Evolutionary conservation across 2,888 invertebrate genomes (phyloP).

Genomic region (Cantharis rustica): DNA sequence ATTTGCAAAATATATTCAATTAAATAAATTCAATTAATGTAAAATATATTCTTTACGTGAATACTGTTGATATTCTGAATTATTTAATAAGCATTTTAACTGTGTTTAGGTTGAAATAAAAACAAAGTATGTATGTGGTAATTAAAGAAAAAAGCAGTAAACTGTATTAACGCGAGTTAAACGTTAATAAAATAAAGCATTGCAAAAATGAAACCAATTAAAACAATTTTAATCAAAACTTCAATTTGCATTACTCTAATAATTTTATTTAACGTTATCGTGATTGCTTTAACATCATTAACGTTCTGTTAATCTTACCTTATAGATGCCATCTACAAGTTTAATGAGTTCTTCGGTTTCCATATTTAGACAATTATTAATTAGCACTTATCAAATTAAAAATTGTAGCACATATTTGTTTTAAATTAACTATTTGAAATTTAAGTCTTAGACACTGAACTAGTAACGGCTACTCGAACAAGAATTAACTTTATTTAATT

Average conservation of each 20-base stretch:
- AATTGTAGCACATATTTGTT: constrained; percentile 44
- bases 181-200: not conserved
- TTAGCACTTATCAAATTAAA: constrained; percentile 35
- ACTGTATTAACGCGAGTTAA: not conserved
- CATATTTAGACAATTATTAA: constrained; percentile 54
- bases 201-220: not conserved
- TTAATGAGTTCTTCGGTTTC: constrained; percentile 90
- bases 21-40: not conserved
- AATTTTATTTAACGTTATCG: not conserved
- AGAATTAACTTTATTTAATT: constrained; percentile 21
- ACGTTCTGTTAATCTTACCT: constrained; percentile 63
- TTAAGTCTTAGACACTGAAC: constrained; percentile 17
- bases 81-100: not conserved
- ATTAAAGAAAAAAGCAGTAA: not conserved
- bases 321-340: constrained; percentile 89
- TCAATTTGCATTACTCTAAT: not conserved
- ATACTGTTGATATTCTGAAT: not conserved
- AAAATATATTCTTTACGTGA: not conserved
- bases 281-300: not conserved
- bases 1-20: not conserved
- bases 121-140: not conserved
- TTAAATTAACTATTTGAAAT: constrained; percentile 9
- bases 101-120: not conserved
- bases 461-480: constrained; percentile 22
- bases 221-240: not conserved